phyloP scores from a whole-genome alignment of 2,113 vertebrate genomes.

The Lathamus discolor region DNA sequence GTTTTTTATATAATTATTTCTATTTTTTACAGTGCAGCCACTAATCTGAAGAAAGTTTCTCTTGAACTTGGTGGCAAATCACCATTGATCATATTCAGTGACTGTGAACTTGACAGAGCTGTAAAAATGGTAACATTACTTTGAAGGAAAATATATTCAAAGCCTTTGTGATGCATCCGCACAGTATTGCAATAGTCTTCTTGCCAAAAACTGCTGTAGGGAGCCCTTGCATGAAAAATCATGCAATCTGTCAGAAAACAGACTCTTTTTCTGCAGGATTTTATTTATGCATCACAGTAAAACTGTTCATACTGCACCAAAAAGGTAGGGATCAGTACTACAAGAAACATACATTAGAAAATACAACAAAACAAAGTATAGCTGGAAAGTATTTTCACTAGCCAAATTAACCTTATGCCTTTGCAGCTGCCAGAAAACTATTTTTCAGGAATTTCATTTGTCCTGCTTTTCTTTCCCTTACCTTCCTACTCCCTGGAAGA shows the following conservation, averaged over 20 bases:
- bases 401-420: neutral
- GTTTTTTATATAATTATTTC: neutral
- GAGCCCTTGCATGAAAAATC: neutral
- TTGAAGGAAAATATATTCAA: neutral
- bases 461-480: neutral
- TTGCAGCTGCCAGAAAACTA: neutral
- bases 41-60: constrained; percentile 85
- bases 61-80: constrained; percentile 86
- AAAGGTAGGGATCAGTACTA: neutral
- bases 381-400: neutral
- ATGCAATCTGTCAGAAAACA: neutral
- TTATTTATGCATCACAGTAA: neutral
- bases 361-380: neutral
- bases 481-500: neutral
- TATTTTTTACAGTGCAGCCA: constrained; percentile 71
- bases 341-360: neutral
- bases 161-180: neutral
- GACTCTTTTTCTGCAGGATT: neutral
- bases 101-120: constrained; percentile 85
- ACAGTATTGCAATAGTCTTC: neutral
- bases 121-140: constrained; percentile 79
- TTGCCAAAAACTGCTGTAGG: neutral
- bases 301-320: neutral
- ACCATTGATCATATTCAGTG: constrained; percentile 83
- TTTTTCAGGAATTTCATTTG: neutral